phyloP scores from a whole-genome alignment of 2,888 invertebrate species.

The Nasonia oneida region DNA sequence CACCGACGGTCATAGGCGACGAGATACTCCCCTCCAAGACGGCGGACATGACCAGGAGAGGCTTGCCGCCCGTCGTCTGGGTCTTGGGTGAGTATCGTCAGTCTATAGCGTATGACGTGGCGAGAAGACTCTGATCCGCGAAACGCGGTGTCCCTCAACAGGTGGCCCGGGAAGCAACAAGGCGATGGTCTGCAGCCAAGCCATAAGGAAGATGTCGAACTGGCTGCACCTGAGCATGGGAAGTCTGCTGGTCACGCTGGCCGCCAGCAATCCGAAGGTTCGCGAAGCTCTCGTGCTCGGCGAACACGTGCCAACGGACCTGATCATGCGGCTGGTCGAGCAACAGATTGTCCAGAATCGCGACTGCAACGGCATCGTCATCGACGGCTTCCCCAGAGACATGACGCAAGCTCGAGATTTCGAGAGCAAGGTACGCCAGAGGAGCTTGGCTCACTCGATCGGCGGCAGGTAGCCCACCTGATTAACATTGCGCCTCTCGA shows the following conservation, averaged over 20 bases:
- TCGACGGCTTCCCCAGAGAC: slow-evolving; percentile 97
- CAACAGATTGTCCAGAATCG: slow-evolving; percentile 81
- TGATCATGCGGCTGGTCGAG: slow-evolving; percentile 88
- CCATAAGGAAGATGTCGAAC: slow-evolving; percentile 84
- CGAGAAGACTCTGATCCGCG: too few species aligned
- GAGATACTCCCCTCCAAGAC: slow-evolving; percentile 67
- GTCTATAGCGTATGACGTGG: background rate
- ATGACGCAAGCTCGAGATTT: slow-evolving; percentile 93
- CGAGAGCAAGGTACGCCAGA: slow-evolving; percentile 88
- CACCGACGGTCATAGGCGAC: background rate
- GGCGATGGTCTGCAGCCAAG: slow-evolving; percentile 87
- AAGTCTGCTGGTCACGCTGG: slow-evolving; percentile 87
- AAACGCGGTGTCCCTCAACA: slow-evolving; percentile 63
- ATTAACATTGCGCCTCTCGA: background rate
- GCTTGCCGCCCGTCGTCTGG: slow-evolving; percentile 79
- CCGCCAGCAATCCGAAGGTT: slow-evolving; percentile 84
- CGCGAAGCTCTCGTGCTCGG: slow-evolving; percentile 88
- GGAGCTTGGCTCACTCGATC: background rate
- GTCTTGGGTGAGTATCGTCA: slow-evolving; percentile 77
- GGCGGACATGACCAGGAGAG: slow-evolving; percentile 69
- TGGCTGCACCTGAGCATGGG: slow-evolving; percentile 91
- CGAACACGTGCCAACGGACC: slow-evolving; percentile 89
- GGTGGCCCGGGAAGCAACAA: slow-evolving; percentile 97
- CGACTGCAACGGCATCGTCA: slow-evolving; percentile 86
- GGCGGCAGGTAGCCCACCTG: background rate